Conservation (phyloP, 2,113 vertebrate species). For the Panurus biarmicus region DNA sequence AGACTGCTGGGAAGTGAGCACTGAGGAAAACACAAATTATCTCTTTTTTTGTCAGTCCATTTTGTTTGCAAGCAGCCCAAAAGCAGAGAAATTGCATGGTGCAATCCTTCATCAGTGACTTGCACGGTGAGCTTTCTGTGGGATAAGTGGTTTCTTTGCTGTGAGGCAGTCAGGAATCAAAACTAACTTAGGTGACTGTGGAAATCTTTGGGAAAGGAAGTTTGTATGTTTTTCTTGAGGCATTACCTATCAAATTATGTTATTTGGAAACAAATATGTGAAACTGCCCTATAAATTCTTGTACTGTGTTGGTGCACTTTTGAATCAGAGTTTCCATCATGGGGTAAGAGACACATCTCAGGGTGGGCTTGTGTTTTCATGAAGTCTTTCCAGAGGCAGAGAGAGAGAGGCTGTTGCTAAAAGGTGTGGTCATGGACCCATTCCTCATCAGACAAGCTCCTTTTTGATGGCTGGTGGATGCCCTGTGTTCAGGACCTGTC, state of each 20-base stretch:
- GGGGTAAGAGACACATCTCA: rapidly evolving
- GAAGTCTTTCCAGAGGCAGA: background rate
- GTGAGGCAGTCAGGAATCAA: background rate
- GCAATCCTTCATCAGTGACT: background rate
- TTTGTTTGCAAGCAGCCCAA: background rate
- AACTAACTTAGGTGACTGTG: background rate
- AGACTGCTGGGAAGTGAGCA: background rate
- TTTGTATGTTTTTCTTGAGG: background rate
- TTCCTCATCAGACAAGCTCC: background rate
- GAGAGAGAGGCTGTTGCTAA: background rate
- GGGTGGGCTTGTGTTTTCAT: background rate
- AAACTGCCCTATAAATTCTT: background rate
- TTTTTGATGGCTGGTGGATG: rapidly evolving
- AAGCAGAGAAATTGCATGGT: background rate
- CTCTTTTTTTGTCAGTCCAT: background rate
- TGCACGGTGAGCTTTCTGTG: background rate
- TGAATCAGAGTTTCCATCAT: background rate
- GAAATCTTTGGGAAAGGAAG: background rate
- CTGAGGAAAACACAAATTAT: background rate
- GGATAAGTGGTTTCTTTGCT: no score
- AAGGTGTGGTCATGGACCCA: background rate
- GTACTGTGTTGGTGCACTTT: background rate
- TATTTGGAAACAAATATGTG: background rate
- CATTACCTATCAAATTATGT: background rate
- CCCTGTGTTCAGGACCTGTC: background rate